Percentiles rank a stretch among this genome's conserved stretches.
Conservation (phyloP, 2,797 vertebrate genomes). For the Gorsachius magnificus region DNA sequence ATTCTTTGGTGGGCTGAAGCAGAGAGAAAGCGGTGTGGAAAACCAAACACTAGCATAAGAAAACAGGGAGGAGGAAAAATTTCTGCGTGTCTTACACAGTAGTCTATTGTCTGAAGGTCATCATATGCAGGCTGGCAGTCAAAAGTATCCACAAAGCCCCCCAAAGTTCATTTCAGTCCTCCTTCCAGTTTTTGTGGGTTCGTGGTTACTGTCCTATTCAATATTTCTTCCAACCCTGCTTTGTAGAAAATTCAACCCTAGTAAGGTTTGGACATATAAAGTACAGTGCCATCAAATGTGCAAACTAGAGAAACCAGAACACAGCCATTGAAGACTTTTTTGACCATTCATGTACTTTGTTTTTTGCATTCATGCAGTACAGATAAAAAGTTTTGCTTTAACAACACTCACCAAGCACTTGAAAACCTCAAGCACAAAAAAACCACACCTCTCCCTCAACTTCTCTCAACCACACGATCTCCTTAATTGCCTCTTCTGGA, state of each 20-base stretch:
- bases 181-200: neutral
- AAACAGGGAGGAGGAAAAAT: neutral
- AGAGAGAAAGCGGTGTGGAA: neutral
- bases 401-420: neutral
- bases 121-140: neutral
- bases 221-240: neutral
- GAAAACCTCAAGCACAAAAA: neutral
- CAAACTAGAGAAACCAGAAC: neutral
- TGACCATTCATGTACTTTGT: neutral
- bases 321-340: neutral
- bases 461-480: neutral
- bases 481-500: neutral
- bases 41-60: neutral
- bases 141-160: neutral
- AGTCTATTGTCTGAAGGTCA: neutral
- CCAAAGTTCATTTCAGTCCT: neutral
- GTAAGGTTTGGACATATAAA: neutral
- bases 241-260: neutral
- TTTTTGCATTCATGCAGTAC: neutral
- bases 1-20: conserved; percentile 3
- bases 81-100: neutral
- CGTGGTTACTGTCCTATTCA: neutral
- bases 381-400: neutral
- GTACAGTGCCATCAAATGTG: neutral
- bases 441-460: neutral